Evolutionary conservation across 2,797 vertebrate genomes (phyloP).

Genomic region (Sorex maritimensis): DNA sequence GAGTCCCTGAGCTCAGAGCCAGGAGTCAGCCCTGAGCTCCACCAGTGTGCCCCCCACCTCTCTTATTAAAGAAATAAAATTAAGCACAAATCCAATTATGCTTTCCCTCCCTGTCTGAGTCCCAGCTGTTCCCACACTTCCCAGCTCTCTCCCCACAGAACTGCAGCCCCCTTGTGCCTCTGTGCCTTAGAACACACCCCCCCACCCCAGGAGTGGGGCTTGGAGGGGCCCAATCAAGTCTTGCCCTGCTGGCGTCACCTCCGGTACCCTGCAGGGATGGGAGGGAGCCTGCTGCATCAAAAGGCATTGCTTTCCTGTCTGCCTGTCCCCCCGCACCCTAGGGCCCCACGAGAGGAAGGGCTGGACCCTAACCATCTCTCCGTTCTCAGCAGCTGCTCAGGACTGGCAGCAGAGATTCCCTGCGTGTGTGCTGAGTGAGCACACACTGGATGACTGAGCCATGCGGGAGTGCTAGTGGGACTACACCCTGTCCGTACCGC

Average conservation of each 20-base stretch:
- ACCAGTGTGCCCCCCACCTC: too few relatives aligned
- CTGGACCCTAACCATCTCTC: background rate
- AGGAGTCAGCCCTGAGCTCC: too few relatives aligned
- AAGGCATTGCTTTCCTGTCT: background rate
- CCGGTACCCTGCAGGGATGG: background rate
- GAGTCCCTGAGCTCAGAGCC: too few relatives aligned
- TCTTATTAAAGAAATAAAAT: too few relatives aligned
- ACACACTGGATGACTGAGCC: background rate
- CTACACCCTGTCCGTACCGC: background rate
- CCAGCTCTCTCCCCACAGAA: background rate
- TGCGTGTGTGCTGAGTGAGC: background rate
- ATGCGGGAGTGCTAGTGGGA: background rate
- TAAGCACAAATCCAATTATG: background rate
- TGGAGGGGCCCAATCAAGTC: background rate
- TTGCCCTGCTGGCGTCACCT: accelerated
- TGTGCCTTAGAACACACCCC: background rate
- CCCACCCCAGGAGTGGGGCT: background rate
- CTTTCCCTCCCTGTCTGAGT: background rate
- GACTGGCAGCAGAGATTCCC: background rate
- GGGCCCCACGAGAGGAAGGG: background rate
- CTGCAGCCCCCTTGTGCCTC: background rate
- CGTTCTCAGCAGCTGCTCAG: background rate
- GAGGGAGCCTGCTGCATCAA: background rate
- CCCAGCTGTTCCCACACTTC: background rate
- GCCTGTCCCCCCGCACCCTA: too few relatives aligned